A percentile compares a stretch with the other conserved stretches of the same genome.
Conservation (phyloP, 2,113 vertebrate genomes). For the sheep (Ovis aries) region ARS-UI_Ramb_v3.0 NC_056059.1:64276001-64276500, state of each 20-base stretch:
- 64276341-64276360: neutral
- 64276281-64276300: neutral
- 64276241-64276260: neutral
- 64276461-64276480: neutral
- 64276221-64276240: neutral
- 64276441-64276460: neutral
- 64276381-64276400: neutral
- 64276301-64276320: neutral
- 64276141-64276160: neutral
- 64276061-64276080: neutral
- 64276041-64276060: neutral
- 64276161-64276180: neutral
- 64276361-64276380: neutral
- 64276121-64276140: neutral
- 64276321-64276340: neutral
- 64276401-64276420: neutral
- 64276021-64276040: neutral
- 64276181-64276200: neutral
- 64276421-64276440: neutral
- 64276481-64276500: neutral
- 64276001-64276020: neutral
- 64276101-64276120: neutral
- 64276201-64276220: neutral
- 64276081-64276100: neutral
- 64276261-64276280: neutral